phyloP scores from a whole-genome alignment of 2,888 invertebrate genomes.

The Mimas tiliae region DNA sequence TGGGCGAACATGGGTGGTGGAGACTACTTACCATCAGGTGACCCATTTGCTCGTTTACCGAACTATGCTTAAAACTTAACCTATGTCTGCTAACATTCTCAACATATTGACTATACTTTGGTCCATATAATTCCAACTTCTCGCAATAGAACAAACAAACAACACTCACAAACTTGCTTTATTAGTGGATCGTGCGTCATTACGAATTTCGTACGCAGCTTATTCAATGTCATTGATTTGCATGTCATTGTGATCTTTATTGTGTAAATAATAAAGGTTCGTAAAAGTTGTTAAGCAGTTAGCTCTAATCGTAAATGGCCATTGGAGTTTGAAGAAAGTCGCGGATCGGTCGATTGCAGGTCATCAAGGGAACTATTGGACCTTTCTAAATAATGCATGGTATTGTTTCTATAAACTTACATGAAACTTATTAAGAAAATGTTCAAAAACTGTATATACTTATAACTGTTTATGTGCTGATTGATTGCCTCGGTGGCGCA shows the following conservation, averaged over 20 bases:
- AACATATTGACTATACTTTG: background rate
- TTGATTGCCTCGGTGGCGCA: no score
- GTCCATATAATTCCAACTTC: background rate
- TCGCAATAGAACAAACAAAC: constrained; percentile 3
- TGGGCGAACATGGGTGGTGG: no score
- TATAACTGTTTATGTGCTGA: no score
- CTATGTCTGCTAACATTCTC: background rate
- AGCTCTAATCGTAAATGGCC: background rate
- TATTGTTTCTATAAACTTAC: background rate
- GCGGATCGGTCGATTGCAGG: background rate
- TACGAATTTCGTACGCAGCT: background rate
- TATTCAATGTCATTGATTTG: background rate
- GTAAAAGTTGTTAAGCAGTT: background rate
- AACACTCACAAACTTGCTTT: background rate
- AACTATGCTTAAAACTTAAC: no score
- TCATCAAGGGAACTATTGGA: background rate
- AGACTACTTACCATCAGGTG: no score
- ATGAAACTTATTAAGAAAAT: background rate
- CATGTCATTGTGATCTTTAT: constrained; percentile 3
- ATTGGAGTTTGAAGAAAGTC: constrained; percentile 26
- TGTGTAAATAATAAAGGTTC: background rate
- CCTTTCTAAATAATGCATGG: background rate
- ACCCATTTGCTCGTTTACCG: no score
- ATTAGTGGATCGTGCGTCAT: constrained; percentile 19
- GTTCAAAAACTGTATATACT: no score